Conservation (phyloP, 2,888 invertebrate species). For the Brachypterus glaber region DNA sequence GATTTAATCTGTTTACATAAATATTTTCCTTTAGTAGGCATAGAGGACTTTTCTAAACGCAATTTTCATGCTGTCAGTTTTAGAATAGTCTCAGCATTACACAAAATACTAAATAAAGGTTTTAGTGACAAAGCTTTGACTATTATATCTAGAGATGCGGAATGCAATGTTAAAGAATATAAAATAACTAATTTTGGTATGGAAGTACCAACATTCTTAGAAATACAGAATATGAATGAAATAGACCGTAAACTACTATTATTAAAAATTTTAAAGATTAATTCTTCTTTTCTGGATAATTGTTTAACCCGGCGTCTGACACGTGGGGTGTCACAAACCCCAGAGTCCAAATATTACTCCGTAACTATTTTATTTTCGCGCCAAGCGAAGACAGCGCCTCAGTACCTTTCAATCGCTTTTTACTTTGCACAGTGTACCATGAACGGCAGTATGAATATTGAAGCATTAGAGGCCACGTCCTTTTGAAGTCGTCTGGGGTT, state of each 20-base stretch:
- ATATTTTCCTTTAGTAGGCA: slow-evolving; percentile 59
- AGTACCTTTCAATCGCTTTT: too few species aligned
- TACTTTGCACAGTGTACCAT: too few species aligned
- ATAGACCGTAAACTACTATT: slow-evolving; percentile 37
- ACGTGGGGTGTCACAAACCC: too few species aligned
- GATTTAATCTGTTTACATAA: slow-evolving; percentile 57
- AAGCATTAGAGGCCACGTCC: too few species aligned
- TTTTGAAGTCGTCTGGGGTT: too few species aligned
- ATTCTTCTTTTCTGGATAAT: slow-evolving; percentile 30
- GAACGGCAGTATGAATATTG: too few species aligned
- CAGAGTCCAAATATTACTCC: too few species aligned
- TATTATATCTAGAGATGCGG: slow-evolving; percentile 31
- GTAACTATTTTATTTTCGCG: too few species aligned
- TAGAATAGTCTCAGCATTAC: slow-evolving; percentile 53
- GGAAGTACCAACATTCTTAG: slow-evolving; percentile 33
- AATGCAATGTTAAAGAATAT: slow-evolving; percentile 22
- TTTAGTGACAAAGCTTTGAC: slow-evolving; percentile 13
- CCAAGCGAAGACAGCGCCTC: too few species aligned
- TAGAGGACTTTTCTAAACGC: slow-evolving; percentile 55
- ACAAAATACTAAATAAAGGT: slow-evolving; percentile 32
- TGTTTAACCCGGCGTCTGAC: too few species aligned
- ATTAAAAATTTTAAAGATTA: slow-evolving; percentile 43
- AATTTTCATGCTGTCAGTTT: slow-evolving; percentile 52
- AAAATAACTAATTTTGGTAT: slow-evolving; percentile 16
- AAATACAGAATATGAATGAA: slow-evolving; percentile 31